A percentile compares a stretch with the other conserved stretches of the same genome.
Evolutionary conservation across 2,113 vertebrate species (phyloP).

Genomic region (Hydropotes inermis): DNA sequence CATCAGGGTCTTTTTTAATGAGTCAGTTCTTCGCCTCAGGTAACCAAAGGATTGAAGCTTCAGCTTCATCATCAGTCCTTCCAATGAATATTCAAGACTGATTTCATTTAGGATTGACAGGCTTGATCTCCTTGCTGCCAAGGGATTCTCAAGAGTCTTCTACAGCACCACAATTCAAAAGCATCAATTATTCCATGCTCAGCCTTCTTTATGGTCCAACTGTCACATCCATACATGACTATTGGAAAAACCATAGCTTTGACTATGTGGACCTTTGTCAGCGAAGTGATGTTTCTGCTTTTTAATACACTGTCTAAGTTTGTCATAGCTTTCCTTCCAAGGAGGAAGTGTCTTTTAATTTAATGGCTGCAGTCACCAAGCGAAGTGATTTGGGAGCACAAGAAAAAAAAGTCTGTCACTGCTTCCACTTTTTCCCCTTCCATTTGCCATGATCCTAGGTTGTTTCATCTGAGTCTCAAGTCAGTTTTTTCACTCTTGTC

Average conservation of each 20-base stretch:
- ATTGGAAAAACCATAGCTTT: not conserved
- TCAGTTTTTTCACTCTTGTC: not conserved
- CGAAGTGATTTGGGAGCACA: not conserved
- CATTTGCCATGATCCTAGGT: not conserved
- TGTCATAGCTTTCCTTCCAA: not conserved
- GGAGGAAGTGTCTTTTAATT: not conserved
- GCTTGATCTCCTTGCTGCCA: not conserved
- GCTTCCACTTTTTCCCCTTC: not conserved
- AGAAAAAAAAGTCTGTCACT: not conserved
- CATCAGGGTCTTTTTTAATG: no score
- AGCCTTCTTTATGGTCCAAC: not conserved
- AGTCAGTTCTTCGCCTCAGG: no score
- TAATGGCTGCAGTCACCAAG: not conserved
- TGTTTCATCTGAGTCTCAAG: not conserved
- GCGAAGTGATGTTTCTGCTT: not conserved
- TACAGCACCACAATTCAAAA: not conserved
- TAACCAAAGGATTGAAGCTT: no score
- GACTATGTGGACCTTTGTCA: not conserved
- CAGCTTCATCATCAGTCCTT: not conserved
- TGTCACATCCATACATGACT: not conserved
- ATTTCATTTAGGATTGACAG: not conserved
- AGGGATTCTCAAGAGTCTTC: not conserved
- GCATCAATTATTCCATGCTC: not conserved
- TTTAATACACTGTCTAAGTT: not conserved
- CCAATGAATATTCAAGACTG: not conserved